Evolutionary conservation across 2,888 invertebrate genomes (phyloP).

Genomic region (Gari tellinella): DNA sequence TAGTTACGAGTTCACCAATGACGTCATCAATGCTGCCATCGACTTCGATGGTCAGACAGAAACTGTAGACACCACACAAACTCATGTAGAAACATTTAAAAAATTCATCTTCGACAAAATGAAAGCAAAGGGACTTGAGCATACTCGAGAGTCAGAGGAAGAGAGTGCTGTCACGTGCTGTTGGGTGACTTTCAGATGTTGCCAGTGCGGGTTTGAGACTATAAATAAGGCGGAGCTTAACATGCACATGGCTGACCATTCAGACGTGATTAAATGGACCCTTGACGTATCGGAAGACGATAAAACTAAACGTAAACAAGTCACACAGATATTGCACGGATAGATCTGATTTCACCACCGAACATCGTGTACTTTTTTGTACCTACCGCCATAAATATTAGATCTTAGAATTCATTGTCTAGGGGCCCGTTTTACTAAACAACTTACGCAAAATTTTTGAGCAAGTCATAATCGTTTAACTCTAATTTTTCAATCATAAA

Average conservation of each 20-base stretch:
- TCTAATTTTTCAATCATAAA: no score
- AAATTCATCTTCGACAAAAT: constrained; percentile 61
- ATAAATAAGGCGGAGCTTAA: constrained; percentile 80
- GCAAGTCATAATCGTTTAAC: no score
- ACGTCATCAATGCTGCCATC: constrained; percentile 82
- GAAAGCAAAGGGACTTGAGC: constrained; percentile 62
- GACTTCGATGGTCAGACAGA: constrained; percentile 79
- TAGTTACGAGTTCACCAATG: constrained; percentile 82
- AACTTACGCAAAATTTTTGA: no score
- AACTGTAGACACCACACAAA: constrained; percentile 57
- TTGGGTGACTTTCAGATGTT: constrained; percentile 82
- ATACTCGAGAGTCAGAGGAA: constrained; percentile 48
- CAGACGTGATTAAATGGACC: constrained; percentile 80
- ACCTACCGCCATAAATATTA: no score
- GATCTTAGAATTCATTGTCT: no score
- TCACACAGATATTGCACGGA: no score
- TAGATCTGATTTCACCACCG: no score
- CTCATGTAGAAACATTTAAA: constrained; percentile 56
- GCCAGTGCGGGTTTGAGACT: constrained; percentile 83
- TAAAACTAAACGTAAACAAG: no score
- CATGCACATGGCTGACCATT: constrained; percentile 81
- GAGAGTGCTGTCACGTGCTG: constrained; percentile 66
- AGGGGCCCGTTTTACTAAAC: no score
- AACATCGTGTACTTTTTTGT: no score
- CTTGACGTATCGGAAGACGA: constrained; percentile 63